Evolutionary conservation across 2,113 vertebrate genomes (phyloP).

Genomic region (Syngnathus floridae): DNA sequence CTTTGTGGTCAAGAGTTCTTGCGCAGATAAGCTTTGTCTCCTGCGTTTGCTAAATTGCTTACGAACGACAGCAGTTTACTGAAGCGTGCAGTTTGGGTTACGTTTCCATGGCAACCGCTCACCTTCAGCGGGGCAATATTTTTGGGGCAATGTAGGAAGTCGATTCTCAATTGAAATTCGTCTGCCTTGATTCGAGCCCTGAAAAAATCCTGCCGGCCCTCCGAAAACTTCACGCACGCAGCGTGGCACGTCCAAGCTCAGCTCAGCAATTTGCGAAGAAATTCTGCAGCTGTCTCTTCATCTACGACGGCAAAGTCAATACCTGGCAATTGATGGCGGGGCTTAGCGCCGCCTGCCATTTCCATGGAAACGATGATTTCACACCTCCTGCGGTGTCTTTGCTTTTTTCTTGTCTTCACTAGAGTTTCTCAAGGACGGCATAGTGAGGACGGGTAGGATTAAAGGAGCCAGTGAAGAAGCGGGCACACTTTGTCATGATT

Average conservation of each 20-base stretch:
- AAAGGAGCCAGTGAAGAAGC: constrained; percentile 33
- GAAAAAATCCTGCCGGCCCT: background rate
- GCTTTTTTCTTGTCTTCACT: constrained; percentile 34
- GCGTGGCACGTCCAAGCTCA: background rate
- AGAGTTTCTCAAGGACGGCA: constrained; percentile 59
- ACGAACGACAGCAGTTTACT: background rate
- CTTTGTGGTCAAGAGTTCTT: background rate
- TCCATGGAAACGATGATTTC: constrained; percentile 67
- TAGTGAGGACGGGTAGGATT: constrained; percentile 38
- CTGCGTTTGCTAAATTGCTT: background rate
- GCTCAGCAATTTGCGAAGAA: constrained; percentile 20
- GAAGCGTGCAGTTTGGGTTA: background rate
- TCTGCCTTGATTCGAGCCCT: background rate
- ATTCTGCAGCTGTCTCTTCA: constrained; percentile 54
- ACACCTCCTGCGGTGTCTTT: constrained; percentile 34
- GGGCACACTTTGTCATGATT: constrained; percentile 53
- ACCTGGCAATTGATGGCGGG: constrained; percentile 62
- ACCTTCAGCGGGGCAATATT: background rate
- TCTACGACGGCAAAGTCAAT: constrained; percentile 65
- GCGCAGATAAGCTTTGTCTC: background rate
- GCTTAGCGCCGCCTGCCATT: constrained; percentile 58
- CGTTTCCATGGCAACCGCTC: background rate
- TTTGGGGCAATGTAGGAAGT: too few relatives aligned
- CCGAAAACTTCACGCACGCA: background rate
- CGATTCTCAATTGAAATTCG: too few relatives aligned